Percentiles rank a stretch among this genome's conserved stretches.
These are phyloP conservation scores for Phalangium opilio DNA, from an alignment of 2,888 invertebrate genomes.

Conservation along the genomic window DNA sequence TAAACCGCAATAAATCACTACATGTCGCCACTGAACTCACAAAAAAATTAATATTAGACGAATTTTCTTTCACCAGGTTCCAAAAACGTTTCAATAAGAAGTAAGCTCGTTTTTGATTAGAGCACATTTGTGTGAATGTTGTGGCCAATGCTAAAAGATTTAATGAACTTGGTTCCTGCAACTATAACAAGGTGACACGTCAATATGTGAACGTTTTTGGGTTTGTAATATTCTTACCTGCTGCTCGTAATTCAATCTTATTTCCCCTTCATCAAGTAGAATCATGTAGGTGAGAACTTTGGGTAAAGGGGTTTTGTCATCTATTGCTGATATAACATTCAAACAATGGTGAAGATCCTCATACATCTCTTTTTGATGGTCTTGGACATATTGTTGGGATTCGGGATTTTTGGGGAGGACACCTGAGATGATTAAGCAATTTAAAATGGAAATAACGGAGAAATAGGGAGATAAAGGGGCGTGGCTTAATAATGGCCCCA, in stretches of 20 bases:
- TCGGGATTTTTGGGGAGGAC: constrained; percentile 60
- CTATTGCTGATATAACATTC: constrained; percentile 47
- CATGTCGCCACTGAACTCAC: constrained; percentile 16
- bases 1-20: not conserved
- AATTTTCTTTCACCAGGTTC: constrained; percentile 48
- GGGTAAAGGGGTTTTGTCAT: constrained; percentile 46
- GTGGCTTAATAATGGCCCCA: no score
- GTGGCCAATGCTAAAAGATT: constrained; percentile 44
- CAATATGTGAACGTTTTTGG: no score
- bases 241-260: constrained; percentile 38
- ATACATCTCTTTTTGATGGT: constrained; percentile 55
- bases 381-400: constrained; percentile 55
- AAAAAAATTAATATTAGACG: constrained; percentile 29
- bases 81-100: constrained; percentile 67
- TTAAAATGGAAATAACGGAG: no score
- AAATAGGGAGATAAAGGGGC: no score
- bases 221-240: no score
- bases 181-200: no score
- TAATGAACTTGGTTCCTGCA: constrained; percentile 19
- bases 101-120: constrained; percentile 46
- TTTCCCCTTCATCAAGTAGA: constrained; percentile 55
- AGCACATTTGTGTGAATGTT: constrained; percentile 51
- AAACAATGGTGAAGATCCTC: constrained; percentile 55
- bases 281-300: constrained; percentile 63
- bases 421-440: constrained; percentile 36